Percentiles rank a stretch among this genome's conserved stretches.
These are phyloP conservation scores for Archips crataeganus DNA, from an alignment of 2,888 invertebrate species.

Conservation along the genomic window DNA sequence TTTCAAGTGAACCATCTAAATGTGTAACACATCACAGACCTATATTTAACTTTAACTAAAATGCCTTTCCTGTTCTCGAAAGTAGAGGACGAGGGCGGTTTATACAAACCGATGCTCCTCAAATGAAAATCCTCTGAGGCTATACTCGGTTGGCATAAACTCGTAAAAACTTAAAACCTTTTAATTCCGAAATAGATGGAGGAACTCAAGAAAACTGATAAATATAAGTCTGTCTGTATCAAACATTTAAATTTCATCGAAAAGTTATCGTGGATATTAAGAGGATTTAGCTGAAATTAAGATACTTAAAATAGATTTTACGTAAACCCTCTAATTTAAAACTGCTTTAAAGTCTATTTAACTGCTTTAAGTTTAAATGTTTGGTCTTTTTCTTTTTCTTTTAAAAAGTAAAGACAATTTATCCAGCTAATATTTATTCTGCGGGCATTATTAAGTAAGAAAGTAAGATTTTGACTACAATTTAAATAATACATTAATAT, in stretches of 20 bases:
- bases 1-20: neutral
- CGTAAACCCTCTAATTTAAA: no score
- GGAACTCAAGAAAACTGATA: neutral
- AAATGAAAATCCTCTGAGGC: neutral
- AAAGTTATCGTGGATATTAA: neutral
- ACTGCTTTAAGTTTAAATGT: neutral
- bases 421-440: neutral
- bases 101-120: no score
- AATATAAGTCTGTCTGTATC: neutral
- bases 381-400: neutral
- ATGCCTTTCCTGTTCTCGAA: neutral
- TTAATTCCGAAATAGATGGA: neutral
- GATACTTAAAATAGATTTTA: no score
- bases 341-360: no score
- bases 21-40: neutral
- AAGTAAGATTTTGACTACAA: neutral
- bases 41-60: neutral
- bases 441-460: neutral
- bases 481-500: neutral
- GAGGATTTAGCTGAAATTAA: no score
- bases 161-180: neutral
- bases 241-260: no score
- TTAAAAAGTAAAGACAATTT: neutral
- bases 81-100: neutral
- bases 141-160: no score